Base-by-base conservation (phyloP, 2,888 invertebrate species). In the Macrophya alboannulata region DNA sequence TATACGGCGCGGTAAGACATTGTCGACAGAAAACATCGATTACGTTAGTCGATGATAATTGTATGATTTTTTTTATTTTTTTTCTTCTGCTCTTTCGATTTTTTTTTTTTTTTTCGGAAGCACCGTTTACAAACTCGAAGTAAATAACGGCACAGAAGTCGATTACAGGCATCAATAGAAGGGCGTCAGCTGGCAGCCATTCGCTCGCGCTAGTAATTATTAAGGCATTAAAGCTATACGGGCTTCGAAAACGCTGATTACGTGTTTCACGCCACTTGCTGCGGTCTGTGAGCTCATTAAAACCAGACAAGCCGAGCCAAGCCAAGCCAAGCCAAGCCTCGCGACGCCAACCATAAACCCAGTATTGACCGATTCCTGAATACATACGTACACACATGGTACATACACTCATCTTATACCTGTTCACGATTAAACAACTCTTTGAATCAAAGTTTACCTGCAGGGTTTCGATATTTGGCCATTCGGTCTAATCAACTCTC, bases 281-380 rank as follows among this genome's bases (percentile, higher is more conserved):
- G 71, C 40, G 71, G 31, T 40, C 71, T 40, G 71, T 40, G 71
- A 71, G 71, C 71, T 71, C 71, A 71, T 71, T 71, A 71, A 71
- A 71, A 71, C 71, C 71, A 71, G 71, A 71, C 71, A 71, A 12
- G 12, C 62, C 62, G 25, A 21, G 48, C 48, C 48, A 10, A 10
- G 48, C 48, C 10, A 9, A 55, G 55, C 31, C 31, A 3, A 31
- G 31, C 62, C 62, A 25, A 21, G 62, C 25, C 25, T 62, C 12
- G 25, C 62, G 62, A 62, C 62, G 62, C 62, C 62, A 62, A 62
- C 62, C 62, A 25, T 62, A 62, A 62, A 62, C 62, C 62, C 25
- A 62, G 62, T 25, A 62, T 62, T 25, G 62, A 62, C 62, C 10
- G 62, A 62, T 25, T 62, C 25, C 31, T 48, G 48, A 48, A 9